Percentiles rank a stretch among this genome's conserved stretches.
These are phyloP conservation scores for Neoascia interrupta DNA, from an alignment of 2,888 invertebrate species.

Conservation along the genomic window DNA sequence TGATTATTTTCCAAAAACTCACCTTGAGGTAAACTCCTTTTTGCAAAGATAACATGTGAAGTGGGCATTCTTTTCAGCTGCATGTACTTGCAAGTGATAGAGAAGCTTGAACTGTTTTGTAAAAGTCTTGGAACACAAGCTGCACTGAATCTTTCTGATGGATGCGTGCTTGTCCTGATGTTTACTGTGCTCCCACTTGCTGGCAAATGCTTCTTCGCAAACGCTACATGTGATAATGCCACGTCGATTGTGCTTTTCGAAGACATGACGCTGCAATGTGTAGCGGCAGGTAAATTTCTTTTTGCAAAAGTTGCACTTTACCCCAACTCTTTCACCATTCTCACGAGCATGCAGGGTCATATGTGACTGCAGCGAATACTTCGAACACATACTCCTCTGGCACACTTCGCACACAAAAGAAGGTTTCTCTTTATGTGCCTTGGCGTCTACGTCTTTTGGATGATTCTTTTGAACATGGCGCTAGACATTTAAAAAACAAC, in stretches of 20 bases:
- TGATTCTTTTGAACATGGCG: slow-evolving; percentile 51
- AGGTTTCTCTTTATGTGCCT: slow-evolving; percentile 13
- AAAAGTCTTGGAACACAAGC: slow-evolving; percentile 44
- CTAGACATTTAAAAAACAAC: no score
- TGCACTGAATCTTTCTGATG: slow-evolving; percentile 38
- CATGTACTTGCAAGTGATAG: slow-evolving; percentile 61
- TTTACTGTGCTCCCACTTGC: slow-evolving; percentile 36
- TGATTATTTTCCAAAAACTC: no score
- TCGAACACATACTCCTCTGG: slow-evolving; percentile 28
- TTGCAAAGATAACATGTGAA: slow-evolving; percentile 52
- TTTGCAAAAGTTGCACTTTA: slow-evolving; percentile 29
- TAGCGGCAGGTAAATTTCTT: slow-evolving; percentile 44
- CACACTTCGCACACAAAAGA: slow-evolving; percentile 30
- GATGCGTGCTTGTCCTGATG: slow-evolving; percentile 49
- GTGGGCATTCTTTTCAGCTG: slow-evolving; percentile 7
- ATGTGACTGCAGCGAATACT: slow-evolving; percentile 37
- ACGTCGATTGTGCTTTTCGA: slow-evolving; percentile 39
- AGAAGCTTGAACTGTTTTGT: slow-evolving; percentile 45
- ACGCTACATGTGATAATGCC: slow-evolving; percentile 49
- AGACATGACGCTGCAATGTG: slow-evolving; percentile 39
- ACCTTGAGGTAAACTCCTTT: slow-evolving; percentile 45
- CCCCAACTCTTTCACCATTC: background rate
- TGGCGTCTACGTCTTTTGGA: background rate
- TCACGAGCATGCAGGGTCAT: slow-evolving; percentile 33
- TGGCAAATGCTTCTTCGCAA: slow-evolving; percentile 37